Evolutionary conservation across 2,113 vertebrate species (phyloP), one percentile per base, ranked within the genome.

Genomic region (Eubucco bourcierii): DNA sequence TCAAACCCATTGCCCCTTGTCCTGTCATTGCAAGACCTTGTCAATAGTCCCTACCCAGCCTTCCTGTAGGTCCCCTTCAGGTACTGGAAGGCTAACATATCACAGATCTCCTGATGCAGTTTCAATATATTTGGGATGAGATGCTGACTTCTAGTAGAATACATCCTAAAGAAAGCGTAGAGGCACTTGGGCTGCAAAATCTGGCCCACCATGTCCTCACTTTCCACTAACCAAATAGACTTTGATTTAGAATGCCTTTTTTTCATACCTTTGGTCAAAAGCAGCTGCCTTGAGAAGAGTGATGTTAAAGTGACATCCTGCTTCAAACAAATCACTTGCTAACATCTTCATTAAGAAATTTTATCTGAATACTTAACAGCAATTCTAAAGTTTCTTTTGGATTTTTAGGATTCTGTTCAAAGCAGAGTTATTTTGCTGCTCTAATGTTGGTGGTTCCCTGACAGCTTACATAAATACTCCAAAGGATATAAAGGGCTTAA

Each of bases 381-480:
- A 83, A n/a, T 17, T 60, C 28, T 33, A 64, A 96, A 87, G 46
- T 88, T 92, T 46, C 88, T 72, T 33, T 55, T 84, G 37, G 64
- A 84, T 90, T 94, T 94, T 90, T 73, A 71, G 80, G 80, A 61
- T 90, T 91, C 64, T 6, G 6, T 67, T 90, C 78, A 88, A 96
- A 93, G 76, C 24, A 73, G 41, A 65, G 28, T 88, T 89, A 90
- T 70, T 94, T 92, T 90, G 15, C 56, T n/a, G 5, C 74, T 95
- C 92, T 93, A 81, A 94, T 55, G 55, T 46, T 81, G 50, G 84
- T 94, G 67, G 67, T 70, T 95, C 65, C 55, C 78, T 95, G 87
- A 92, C 80, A 95, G 88, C 67, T 86, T 91, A 94, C 83, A 88
- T 80, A 94, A 95, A 84, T 90, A 89, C 78, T 92, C 78, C 79